Base-by-base conservation (phyloP, 2,888 invertebrate species). In the Luffia ferchaultella region DNA sequence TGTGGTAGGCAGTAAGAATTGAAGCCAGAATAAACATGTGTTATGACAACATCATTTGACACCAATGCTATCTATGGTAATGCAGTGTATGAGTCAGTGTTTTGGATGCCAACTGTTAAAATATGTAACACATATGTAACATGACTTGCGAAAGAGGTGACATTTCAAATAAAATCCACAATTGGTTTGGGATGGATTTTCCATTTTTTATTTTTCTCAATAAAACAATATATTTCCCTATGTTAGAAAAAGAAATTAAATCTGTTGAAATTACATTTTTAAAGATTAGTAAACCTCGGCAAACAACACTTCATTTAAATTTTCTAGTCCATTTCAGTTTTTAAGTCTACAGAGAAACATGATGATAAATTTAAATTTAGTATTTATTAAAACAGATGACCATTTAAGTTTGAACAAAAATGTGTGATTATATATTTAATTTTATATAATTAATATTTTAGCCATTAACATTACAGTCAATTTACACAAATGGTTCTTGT, bases 161-260 rank as follows among this genome's bases (percentile, higher is more conserved):
- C 3, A 30, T 7, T 7, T 30, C 12, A 30, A 30, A 30, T 30
- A 30, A 30, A 30, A 30, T 30, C 12, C 30, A 30, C 3, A 30
- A 30, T 12, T 7, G 12, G 12, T 3, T 30, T 30, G 30, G 30
- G 30, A 30, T 30, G 30, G 79, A 77, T 79, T 75, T 73, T 68
- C 30, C 67, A 73, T 49, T 46, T 79, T 82, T 76, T 76, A 79
- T 75, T 46, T 70, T 69, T 77, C 70, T 77, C 72, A 75, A 69
- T 77, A 79, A 79, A 83, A 82, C 80, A 78, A 76, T 76, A 76
- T 77, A 79, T 76, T 71, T 70, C 71, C 76, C 76, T 76, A 78
- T 60, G 70, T 76, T 75, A 76, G 73, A 73, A 64, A 70, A 67
- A n/a, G n/a, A 43, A 43, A n/a, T 16, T 7, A 43, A 43, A 43